phyloP scores from a whole-genome alignment of 2,888 invertebrate genomes.

The Platypus cylindrus region DNA sequence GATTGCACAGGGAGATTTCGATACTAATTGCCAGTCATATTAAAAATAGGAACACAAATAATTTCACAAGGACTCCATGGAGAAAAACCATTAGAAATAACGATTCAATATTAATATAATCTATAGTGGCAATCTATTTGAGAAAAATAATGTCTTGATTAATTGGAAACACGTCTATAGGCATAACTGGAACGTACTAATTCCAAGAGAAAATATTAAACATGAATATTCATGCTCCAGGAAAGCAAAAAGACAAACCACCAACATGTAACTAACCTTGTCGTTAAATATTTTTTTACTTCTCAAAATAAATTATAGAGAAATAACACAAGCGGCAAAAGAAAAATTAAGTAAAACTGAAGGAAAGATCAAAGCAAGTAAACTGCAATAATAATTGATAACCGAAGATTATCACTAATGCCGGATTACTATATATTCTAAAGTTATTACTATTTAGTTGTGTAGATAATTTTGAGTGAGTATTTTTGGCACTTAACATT shows the following conservation, averaged over 20 bases:
- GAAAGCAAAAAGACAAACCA: slow-evolving; percentile 1
- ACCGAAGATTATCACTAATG: slow-evolving; percentile 12
- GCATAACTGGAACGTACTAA: background rate
- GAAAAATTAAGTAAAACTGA: slow-evolving; percentile 4
- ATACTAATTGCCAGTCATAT: background rate
- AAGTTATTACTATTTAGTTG: no score
- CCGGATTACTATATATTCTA: slow-evolving; percentile 6
- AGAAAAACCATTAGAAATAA: no score
- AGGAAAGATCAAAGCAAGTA: no score
- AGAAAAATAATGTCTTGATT: no score
- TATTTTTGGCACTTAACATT: slow-evolving; percentile 26
- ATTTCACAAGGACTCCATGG: background rate
- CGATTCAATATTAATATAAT: no score
- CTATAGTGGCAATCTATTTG: no score
- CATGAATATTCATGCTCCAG: background rate
- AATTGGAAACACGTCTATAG: background rate
- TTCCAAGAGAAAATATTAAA: background rate
- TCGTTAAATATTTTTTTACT: no score
- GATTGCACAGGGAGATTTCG: background rate
- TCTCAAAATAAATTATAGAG: slow-evolving; percentile 3
- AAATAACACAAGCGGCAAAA: slow-evolving; percentile 11
- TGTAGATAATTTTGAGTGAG: no score
- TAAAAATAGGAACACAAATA: slow-evolving; percentile 1
- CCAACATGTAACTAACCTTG: slow-evolving; percentile 16
- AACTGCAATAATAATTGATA: slow-evolving; percentile 11